These are phyloP conservation scores for Rhinophrynus dorsalis DNA, from an alignment of 2,797 vertebrate species.

Conservation along the genomic window DNA sequence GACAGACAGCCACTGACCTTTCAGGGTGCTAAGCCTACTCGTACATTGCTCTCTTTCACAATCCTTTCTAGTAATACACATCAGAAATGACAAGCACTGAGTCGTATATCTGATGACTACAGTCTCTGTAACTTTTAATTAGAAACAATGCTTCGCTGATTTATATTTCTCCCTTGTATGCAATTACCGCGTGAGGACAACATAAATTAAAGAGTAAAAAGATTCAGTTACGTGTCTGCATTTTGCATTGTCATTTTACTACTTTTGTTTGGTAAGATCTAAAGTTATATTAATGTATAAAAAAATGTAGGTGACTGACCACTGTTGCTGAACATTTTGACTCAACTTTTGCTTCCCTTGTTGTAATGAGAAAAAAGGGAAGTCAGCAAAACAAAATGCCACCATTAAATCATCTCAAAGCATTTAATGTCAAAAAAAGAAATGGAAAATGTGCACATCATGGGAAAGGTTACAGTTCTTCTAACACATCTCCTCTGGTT, in stretches of 20 bases:
- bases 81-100: conserved; percentile 52
- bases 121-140: conserved; percentile 51
- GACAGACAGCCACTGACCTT: conserved; percentile 52
- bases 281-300: neutral
- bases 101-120: conserved; percentile 25
- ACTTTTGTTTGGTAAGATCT: neutral
- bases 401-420: conserved; percentile 89
- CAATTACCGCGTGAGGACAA: conserved; percentile 52
- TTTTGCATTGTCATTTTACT: neutral
- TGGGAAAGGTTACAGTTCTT: conserved; percentile 86
- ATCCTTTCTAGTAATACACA: conserved; percentile 43
- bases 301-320: conserved; percentile 76
- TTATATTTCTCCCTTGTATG: conserved; percentile 51
- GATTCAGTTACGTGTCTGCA: conserved; percentile 13
- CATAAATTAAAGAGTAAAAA: conserved; percentile 51
- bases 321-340: conserved; percentile 69
- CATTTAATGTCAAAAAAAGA: conserved; percentile 83
- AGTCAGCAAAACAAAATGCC: conserved; percentile 97
- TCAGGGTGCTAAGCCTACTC: conserved; percentile 35
- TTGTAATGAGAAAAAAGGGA: conserved; percentile 71
- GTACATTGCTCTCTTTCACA: conserved; percentile 43
- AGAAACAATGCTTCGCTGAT: conserved; percentile 52
- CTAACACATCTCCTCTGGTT: conserved; percentile 75
- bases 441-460: conserved; percentile 86
- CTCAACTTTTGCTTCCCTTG: conserved; percentile 67